These are phyloP conservation scores for Megaleporinus macrocephalus DNA, from an alignment of 2,113 vertebrate species.

Conservation along the genomic window DNA sequence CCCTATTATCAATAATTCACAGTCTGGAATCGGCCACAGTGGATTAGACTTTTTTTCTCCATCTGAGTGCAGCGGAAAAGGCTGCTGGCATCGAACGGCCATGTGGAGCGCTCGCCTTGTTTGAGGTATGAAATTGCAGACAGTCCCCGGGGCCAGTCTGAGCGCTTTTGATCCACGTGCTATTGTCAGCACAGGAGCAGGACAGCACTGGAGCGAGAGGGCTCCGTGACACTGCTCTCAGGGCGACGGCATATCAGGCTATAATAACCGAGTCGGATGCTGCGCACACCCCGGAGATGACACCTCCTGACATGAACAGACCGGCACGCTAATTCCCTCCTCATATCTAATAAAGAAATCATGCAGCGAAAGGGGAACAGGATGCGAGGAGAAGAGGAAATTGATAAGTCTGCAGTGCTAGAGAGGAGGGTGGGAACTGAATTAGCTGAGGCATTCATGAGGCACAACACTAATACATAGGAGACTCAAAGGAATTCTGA, in stretches of 20 bases:
- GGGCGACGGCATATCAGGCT: slow-evolving; percentile 19
- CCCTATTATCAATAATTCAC: slow-evolving; percentile 35
- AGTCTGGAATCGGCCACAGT: slow-evolving; percentile 28
- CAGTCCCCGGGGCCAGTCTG: slow-evolving; percentile 1
- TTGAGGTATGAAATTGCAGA: background rate
- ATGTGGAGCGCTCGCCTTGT: background rate
- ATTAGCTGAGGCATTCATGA: slow-evolving; percentile 20
- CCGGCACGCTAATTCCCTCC: slow-evolving; percentile 13
- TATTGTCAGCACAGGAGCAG: slow-evolving; percentile 7
- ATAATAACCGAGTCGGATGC: slow-evolving; percentile 26
- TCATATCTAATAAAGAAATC: slow-evolving; percentile 19
- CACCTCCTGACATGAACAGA: slow-evolving; percentile 5
- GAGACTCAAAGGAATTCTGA: slow-evolving; percentile 13
- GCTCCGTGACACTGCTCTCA: background rate
- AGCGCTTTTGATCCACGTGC: slow-evolving; percentile 10
- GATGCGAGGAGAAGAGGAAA: slow-evolving; percentile 6
- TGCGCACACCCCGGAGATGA: slow-evolving; percentile 10
- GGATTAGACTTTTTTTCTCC: slow-evolving; percentile 7
- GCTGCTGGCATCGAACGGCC: background rate
- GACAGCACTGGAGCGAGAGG: background rate
- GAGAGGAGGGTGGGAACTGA: background rate
- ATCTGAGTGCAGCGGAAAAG: slow-evolving; percentile 21
- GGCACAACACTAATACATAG: too few species aligned
- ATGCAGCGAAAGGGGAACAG: background rate
- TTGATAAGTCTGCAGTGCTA: slow-evolving; percentile 12